Evolutionary conservation across 2,113 vertebrate genomes (phyloP).

Genomic region (Nannospalax galili): DNA sequence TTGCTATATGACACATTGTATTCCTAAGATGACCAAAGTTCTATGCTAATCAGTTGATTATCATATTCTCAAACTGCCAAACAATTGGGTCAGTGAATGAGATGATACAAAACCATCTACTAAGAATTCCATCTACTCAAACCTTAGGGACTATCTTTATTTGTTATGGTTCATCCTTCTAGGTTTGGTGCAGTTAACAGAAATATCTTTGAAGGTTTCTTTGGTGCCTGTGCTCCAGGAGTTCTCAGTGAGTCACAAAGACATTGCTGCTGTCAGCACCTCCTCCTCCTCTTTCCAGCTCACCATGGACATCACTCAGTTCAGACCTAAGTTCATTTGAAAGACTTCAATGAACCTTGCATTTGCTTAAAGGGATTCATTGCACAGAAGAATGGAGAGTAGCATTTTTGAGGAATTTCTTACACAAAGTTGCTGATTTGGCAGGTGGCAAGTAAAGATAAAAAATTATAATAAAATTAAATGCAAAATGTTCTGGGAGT

Average conservation of each 20-base stretch:
- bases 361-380: not conserved
- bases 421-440: not conserved
- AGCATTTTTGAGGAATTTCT: slow-evolving; percentile 5
- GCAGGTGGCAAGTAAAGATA: not conserved
- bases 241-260: not conserved
- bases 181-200: not conserved
- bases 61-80: slow-evolving; percentile 45
- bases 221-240: not conserved
- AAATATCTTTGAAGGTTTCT: not conserved
- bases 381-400: not conserved
- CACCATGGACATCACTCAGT: not conserved
- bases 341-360: not conserved
- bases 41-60: not conserved
- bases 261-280: not conserved
- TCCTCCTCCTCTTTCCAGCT: not conserved
- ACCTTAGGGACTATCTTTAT: not conserved
- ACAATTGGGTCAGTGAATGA: not conserved
- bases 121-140: not conserved
- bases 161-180: not conserved
- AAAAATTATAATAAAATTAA: slow-evolving; percentile 32
- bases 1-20: not conserved
- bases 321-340: not conserved
- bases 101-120: not conserved
- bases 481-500: not conserved
- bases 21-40: not conserved